Evolutionary conservation across 2,113 vertebrate genomes (phyloP).

Genomic region (Gracilinanus agilis): DNA sequence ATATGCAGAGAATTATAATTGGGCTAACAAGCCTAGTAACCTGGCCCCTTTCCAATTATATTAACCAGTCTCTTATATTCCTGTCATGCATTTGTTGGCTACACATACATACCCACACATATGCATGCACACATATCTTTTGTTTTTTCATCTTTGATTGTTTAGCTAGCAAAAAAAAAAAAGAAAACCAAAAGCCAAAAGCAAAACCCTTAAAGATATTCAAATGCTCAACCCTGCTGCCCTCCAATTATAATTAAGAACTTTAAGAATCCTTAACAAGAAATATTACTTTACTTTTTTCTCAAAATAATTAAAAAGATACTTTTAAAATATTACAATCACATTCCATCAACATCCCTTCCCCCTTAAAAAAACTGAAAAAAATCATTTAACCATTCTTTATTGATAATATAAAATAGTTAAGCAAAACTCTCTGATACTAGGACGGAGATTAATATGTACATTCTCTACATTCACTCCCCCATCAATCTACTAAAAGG

Average conservation of each 20-base stretch:
- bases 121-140: neutral
- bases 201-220: neutral
- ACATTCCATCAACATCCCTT: neutral
- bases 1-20: constrained; percentile 85
- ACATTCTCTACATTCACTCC: neutral
- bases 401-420: neutral
- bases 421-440: neutral
- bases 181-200: neutral
- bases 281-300: neutral
- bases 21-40: constrained; percentile 83
- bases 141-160: neutral
- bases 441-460: neutral
- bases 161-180: neutral
- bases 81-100: constrained; percentile 77
- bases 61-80: constrained; percentile 73
- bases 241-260: neutral
- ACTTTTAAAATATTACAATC: neutral
- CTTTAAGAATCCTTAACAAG: neutral
- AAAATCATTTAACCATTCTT: neutral
- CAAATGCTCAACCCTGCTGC: neutral
- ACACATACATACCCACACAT: constrained; percentile 53
- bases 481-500: neutral
- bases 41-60: constrained; percentile 84
- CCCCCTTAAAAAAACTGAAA: neutral
- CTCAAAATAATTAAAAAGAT: neutral